Base-by-base conservation (phyloP, 1,140 invertebrate species). In the Drosophila yakuba region DNA sequence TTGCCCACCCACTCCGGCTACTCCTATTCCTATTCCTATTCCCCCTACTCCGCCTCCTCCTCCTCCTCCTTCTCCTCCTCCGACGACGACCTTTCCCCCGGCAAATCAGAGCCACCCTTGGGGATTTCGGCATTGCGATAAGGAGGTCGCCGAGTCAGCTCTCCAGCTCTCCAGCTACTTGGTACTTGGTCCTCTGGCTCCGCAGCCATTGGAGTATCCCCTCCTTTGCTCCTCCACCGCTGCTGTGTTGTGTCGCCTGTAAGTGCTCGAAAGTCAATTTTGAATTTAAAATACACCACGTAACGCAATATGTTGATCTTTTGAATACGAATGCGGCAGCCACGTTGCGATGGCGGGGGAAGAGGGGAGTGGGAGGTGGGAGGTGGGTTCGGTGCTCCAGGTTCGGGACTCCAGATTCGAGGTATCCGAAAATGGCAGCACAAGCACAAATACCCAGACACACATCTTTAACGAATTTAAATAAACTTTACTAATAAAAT, bases 401-500 rank as follows among this genome's bases (percentile, higher is more conserved):
- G 41, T 43, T 17, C n/a, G 39, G n/a, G 39, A n/a, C 28, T 10
- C 32, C 32, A 32, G 32, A 32, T 32, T 32, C 32, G 39, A 15
- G 39, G 39, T 15, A n/a, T n/a, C 39, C 15, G 32, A 39, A 66
- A 81, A 80, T 69, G 78, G 51, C 67, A 85, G 79, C 77, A 47
- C 63, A 69, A 80, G 67, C 84, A 88, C 64, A 79, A 76, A 69
- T 54, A 69, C 35, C 63, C 64, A 57, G 63, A 20, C 61, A 56
- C 55, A 56, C 48, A 74, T 59, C 74, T 72, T 72, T 73, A 78
- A 79, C 83, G 82, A 88, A 88, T 88, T 89, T 88, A 88, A 88
- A 88, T 89, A 88, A 88, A 88, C 84, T 88, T 89, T 84, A 88
- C 80, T 88, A 88, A 88, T 88, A 89, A 88, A 88, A 88, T 89